Evolutionary conservation across 2,797 vertebrate genomes (phyloP), one percentile per base, ranked within the genome.

Genomic region (Epinephelus malabaricus): DNA sequence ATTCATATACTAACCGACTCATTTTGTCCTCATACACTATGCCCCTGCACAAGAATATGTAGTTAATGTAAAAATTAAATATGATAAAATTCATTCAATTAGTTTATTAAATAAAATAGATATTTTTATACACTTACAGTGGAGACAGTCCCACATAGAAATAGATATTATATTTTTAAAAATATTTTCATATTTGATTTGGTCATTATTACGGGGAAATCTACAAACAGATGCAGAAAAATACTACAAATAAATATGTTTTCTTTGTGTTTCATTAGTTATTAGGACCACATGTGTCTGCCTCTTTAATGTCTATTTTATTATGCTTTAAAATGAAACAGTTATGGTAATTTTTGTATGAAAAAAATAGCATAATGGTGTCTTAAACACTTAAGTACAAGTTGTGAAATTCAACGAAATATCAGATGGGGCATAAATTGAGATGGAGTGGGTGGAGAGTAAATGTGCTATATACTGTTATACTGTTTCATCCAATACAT

Each of bases 31-130:
- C 14, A 21, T 46, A 13, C 46, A 55, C n/a, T 6, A 17, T 23
- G 67, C 23, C 62, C 8, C 17, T 45, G 54, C 58, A 62, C 5
- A 53, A 49, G 23, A 55, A 59, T 21, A 47, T 64, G 30, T 34
- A 56, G 70, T 66, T 69, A 58, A 19, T 47, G 38, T 38, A 27
- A 54, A 25, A 69, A 47, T 51, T 38, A 34, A n/a, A 38, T 63
- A 19, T 51, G 3, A 46, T 45, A n/a, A 21, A 55, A 45, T 54
- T 25, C 4, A 14, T 56, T 68, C 3, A 60, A n/a, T 58, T 53
- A 34, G 19, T 63, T 73, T 34, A 8, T 34, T 50, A 58, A 64
- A 45, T 43, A 7, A 43, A 21, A 43, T 21, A 15, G 5, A 43
- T 8, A 14, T 60, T 62, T 30, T 11, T 8, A n/a, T 68, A 38